phyloP scores from a whole-genome alignment of 2,797 vertebrate species.

The Crypturellus tataupa region DNA sequence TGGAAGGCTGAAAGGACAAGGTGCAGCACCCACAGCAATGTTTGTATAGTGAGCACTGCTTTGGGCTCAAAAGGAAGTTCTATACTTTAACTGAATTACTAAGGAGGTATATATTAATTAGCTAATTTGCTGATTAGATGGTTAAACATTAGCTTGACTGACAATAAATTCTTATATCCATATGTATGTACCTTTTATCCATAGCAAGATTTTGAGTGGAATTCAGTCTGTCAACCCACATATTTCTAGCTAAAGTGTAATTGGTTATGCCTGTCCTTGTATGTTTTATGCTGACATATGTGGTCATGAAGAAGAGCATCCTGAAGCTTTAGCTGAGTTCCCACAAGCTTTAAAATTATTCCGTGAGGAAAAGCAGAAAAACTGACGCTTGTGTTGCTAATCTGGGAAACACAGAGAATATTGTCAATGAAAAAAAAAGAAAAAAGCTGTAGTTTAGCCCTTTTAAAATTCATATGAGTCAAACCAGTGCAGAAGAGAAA shows the following conservation, averaged over 20 bases:
- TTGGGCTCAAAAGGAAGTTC: not conserved
- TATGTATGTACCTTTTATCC: not conserved
- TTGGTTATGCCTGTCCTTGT: not conserved
- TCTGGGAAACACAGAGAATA: not conserved
- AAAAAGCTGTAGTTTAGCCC: not conserved
- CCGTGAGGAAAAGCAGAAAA: not conserved
- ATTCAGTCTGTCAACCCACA: not conserved
- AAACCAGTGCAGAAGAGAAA: not conserved
- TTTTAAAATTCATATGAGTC: accelerated
- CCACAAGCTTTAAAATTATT: not conserved
- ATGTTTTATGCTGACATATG: accelerated
- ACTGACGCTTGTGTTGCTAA: not conserved
- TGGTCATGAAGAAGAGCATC: not conserved
- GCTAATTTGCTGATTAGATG: not conserved
- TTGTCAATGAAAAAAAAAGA: not conserved
- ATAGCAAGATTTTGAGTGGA: not conserved
- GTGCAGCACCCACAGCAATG: not conserved
- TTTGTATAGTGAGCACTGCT: accelerated
- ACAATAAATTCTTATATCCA: not conserved
- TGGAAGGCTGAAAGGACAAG: not conserved
- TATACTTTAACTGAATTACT: not conserved
- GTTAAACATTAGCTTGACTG: not conserved
- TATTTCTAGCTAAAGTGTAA: not conserved
- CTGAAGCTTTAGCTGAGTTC: not conserved
- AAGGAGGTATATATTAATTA: not conserved